phyloP scores from a whole-genome alignment of 1,140 invertebrate species.

The Delia radicum region DNA sequence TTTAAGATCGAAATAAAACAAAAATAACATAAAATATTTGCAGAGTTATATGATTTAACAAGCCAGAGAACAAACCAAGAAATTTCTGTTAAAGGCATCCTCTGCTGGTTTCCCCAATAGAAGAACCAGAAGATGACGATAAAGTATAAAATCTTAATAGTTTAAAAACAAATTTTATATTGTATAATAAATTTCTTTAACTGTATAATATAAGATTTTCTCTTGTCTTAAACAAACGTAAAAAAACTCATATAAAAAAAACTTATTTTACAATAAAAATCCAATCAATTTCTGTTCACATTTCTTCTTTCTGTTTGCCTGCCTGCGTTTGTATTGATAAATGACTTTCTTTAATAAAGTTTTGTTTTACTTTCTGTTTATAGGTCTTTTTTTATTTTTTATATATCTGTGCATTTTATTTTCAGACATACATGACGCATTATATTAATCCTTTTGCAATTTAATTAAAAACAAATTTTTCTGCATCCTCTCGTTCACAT shows the following conservation, averaged over 20 bases:
- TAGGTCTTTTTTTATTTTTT: not conserved
- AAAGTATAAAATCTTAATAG: not conserved
- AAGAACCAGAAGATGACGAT: too few relatives aligned
- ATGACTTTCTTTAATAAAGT: not conserved
- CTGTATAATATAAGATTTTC: not conserved
- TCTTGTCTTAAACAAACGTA: not conserved
- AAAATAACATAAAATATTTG: not conserved
- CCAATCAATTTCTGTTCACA: slow-evolving; percentile 4
- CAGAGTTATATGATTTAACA: too few relatives aligned
- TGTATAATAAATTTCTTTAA: slow-evolving; percentile 13
- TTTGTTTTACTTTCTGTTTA: not conserved
- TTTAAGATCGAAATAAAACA: not conserved
- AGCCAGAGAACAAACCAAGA: too few relatives aligned
- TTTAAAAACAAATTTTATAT: not conserved
- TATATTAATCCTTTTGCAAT: slow-evolving; percentile 19
- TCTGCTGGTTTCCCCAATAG: too few relatives aligned
- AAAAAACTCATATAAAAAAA: not conserved
- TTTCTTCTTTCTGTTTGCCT: not conserved
- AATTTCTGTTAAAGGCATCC: too few relatives aligned
- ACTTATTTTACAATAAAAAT: not conserved
- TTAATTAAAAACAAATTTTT: slow-evolving; percentile 21
- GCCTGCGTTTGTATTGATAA: slow-evolving; percentile 9
- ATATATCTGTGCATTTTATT: too few relatives aligned
- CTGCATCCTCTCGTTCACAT: not conserved
- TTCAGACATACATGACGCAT: not conserved